These are phyloP conservation scores for Drosophila lini DNA, from an alignment of 1,140 invertebrate genomes.

Conservation along the genomic window DNA sequence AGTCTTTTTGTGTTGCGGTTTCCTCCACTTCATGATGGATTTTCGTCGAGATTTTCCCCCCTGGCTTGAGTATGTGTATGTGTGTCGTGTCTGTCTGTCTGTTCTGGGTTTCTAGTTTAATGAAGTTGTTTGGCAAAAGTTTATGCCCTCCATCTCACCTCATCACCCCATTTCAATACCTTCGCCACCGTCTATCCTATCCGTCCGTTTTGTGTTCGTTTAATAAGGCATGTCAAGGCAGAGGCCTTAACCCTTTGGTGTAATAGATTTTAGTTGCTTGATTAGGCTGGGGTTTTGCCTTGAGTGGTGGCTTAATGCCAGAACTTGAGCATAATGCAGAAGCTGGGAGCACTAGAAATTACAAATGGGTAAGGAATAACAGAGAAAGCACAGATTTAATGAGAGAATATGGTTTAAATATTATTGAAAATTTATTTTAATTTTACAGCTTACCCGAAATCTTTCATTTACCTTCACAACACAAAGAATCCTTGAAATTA, in stretches of 20 bases:
- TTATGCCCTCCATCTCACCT: not conserved
- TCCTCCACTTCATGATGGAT: conserved; percentile 42
- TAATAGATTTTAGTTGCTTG: conserved; percentile 44
- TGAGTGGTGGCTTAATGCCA: conserved; percentile 10
- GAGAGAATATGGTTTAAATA: not conserved
- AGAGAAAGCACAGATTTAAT: not conserved
- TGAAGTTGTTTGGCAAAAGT: conserved; percentile 60
- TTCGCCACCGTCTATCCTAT: not conserved
- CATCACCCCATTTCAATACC: not conserved
- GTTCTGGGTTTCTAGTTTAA: conserved; percentile 35
- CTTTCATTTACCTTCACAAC: no score
- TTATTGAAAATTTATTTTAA: not conserved
- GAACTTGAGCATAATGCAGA: not conserved
- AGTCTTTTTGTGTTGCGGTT: conserved; percentile 66
- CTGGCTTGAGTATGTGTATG: not conserved
- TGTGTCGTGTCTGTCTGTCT: not conserved
- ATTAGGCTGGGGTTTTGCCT: conserved; percentile 16
- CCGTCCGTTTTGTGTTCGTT: conserved; percentile 27
- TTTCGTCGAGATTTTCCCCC: conserved; percentile 45
- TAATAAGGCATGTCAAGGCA: conserved; percentile 34
- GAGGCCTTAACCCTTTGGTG: conserved; percentile 39
- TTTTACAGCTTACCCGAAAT: no score
- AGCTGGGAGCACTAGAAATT: conserved; percentile 1
- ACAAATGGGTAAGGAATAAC: not conserved
- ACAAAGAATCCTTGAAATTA: not conserved